Evolutionary conservation across 2,888 invertebrate genomes (phyloP).

Genomic region (Sinopyrophorus schimmeli): DNA sequence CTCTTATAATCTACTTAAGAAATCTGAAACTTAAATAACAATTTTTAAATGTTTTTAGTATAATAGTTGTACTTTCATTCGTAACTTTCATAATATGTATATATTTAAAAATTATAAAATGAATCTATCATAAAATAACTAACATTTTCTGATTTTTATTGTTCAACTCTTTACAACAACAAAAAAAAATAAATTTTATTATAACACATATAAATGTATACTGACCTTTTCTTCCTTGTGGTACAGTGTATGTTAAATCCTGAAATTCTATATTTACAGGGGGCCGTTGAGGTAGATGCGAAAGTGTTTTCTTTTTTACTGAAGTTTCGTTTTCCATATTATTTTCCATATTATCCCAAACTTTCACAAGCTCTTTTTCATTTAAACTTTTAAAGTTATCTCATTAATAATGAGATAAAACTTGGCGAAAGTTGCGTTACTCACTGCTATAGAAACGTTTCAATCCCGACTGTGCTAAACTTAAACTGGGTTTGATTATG

Average conservation of each 20-base stretch:
- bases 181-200: not conserved
- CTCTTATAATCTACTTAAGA: too few species aligned
- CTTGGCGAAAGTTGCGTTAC: conserved; percentile 5
- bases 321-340: conserved; percentile 6
- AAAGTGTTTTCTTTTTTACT: conserved; percentile 47
- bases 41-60: too few species aligned
- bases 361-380: too few species aligned
- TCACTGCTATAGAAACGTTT: not conserved
- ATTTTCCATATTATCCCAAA: conserved; percentile 6
- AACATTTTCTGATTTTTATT: too few species aligned
- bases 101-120: too few species aligned
- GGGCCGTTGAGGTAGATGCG: conserved; percentile 67
- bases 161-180: not conserved
- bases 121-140: too few species aligned
- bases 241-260: conserved; percentile 80
- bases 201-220: conserved; percentile 5
- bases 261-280: conserved; percentile 83
- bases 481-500: conserved; percentile 5
- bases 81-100: too few species aligned
- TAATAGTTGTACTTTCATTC: too few species aligned
- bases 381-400: not conserved
- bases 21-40: too few species aligned
- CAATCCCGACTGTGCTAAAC: conserved; percentile 9
- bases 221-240: conserved; percentile 68
- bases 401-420: not conserved